Evolutionary conservation across 1,140 invertebrate genomes (phyloP), one percentile per base, ranked within the genome.

Genomic region (Procambarus virginalis): DNA sequence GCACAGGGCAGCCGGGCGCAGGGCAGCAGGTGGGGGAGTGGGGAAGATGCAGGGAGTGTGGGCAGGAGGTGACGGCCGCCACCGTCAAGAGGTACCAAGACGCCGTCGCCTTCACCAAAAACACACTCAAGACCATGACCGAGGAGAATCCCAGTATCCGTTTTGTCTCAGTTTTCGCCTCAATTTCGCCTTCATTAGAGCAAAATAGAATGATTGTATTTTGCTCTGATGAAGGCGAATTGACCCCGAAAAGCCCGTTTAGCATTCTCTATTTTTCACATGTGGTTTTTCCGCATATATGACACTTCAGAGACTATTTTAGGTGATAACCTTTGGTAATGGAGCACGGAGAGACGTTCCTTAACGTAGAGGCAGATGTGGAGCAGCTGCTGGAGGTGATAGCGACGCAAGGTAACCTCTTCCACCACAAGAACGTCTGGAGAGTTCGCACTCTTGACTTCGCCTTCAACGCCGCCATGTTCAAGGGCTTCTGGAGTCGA

Each of bases 401-500:
- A 45, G 83, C 84, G 75, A 51, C n/a, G 58, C 91, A 91, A n/a
- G 58, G 49, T 22, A 73, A 49, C 17, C 20, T 83, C 45, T 84
- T 91, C 34, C 80, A 73, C 58, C 75, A 73, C 34, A 73, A 85
- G 45, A 89, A 91, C 76, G 91, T 80, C 12, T 91, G 88, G 86
- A 51, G 85, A n/a, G 86, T 91, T 20, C 84, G 80, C 55, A 88
- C 83, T 6, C 55, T 80, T 8, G 91, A 91, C 86, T 86, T 89
- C 51, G 58, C 85, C 20, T 87, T 91, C 84, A 86, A 91, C 86
- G 86, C 73, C 34, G 75, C 81, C 9, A 51, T 91, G 34, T 86
- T 81, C 58, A 77, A 76, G 0, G 91, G 88, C 9, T 85, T 83
- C 45, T 91, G 91, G 86, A 86, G 68, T 51, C 70, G 58, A 14